A percentile compares a stretch with the other conserved stretches of the same genome.
These are phyloP conservation scores for Trachelus troglodyta DNA, from an alignment of 2,888 invertebrate species.

Conservation along the genomic window DNA sequence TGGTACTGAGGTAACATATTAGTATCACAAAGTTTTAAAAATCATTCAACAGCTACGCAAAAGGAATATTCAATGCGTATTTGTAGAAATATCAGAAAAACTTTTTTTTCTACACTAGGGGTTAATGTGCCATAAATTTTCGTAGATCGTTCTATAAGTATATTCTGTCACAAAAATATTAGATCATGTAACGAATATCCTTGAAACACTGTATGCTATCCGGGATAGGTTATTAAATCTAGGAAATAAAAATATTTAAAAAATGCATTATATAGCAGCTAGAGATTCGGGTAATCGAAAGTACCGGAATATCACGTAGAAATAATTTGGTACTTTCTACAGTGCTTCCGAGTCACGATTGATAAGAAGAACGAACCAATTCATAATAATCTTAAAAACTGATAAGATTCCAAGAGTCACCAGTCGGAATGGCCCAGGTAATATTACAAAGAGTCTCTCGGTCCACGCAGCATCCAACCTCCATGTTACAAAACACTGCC, in stretches of 20 bases:
- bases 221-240: too few relatives aligned
- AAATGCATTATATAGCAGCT: background rate
- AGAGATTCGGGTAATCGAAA: background rate
- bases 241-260: background rate
- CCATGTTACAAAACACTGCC: conserved; percentile 47
- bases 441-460: conserved; percentile 4
- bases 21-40: too few relatives aligned
- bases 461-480: conserved; percentile 44
- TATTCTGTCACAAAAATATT: too few relatives aligned
- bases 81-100: too few relatives aligned
- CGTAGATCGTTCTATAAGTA: too few relatives aligned
- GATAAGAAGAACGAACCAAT: background rate
- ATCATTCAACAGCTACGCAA: too few relatives aligned
- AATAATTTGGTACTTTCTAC: background rate
- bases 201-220: too few relatives aligned
- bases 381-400: background rate
- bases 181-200: too few relatives aligned
- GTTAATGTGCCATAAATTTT: too few relatives aligned
- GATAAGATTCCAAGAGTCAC: background rate
- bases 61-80: too few relatives aligned
- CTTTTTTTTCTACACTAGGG: too few relatives aligned
- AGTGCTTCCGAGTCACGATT: background rate
- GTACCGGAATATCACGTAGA: background rate
- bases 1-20: too few relatives aligned
- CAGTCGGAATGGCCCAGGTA: background rate